These are phyloP conservation scores for Drosophila paranaensis DNA, from an alignment of 2,888 invertebrate species.

Conservation along the genomic window DNA sequence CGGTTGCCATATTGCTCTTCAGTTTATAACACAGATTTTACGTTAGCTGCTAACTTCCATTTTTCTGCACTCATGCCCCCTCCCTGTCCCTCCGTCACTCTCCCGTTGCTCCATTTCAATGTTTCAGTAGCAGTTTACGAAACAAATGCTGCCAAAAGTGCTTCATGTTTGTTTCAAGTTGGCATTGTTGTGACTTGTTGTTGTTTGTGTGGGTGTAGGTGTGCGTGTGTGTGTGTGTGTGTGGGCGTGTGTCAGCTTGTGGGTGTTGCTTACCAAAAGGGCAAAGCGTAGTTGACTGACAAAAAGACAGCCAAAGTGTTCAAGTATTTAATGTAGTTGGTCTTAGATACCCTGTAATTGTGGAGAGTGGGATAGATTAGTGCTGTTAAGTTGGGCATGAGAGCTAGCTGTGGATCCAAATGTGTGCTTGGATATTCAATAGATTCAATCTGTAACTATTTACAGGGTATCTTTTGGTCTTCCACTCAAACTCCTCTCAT, in stretches of 20 bases:
- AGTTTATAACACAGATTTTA: conserved; percentile 50
- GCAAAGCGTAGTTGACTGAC: conserved; percentile 54
- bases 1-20: conserved; percentile 61
- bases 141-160: conserved; percentile 50
- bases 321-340: conserved; percentile 17
- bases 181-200: conserved; percentile 29
- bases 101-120: not conserved
- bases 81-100: too few relatives aligned
- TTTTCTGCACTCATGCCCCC: not conserved
- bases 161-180: conserved; percentile 57
- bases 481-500: not conserved
- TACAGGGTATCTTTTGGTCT: conserved; percentile 1
- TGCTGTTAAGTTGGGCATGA: not conserved
- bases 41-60: not conserved
- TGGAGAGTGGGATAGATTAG: too few relatives aligned
- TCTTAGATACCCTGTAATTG: conserved; percentile 9
- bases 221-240: conserved; percentile 4
- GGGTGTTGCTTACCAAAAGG: conserved; percentile 65
- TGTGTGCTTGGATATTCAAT: not conserved
- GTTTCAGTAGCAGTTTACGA: conserved; percentile 44
- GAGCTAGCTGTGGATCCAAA: not conserved
- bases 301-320: conserved; percentile 42
- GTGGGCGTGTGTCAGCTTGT: conserved; percentile 39
- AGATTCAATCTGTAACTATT: not conserved
- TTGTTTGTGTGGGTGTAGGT: conserved; percentile 4